A percentile compares a stretch with the other conserved stretches of the same genome.
These are phyloP conservation scores for Monopis laevigella DNA, from an alignment of 2,888 invertebrate species.

Conservation along the genomic window DNA sequence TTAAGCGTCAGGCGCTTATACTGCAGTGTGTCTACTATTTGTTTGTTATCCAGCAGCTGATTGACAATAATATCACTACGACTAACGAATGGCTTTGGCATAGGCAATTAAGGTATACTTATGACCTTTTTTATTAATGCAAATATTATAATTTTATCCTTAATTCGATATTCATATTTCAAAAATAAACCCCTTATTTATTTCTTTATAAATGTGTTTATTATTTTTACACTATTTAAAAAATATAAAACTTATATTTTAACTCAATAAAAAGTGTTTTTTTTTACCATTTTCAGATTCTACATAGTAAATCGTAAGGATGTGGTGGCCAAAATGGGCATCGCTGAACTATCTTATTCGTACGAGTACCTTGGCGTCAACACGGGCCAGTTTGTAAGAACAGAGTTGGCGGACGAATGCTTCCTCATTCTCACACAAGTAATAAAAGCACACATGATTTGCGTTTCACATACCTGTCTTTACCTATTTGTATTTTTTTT, in stretches of 20 bases:
- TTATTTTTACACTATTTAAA: too few species aligned
- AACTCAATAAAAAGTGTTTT: too few species aligned
- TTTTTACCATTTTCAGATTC: conserved; percentile 69
- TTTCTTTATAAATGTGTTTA: too few species aligned
- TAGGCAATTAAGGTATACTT: conserved; percentile 88
- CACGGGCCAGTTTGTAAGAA: conserved; percentile 92
- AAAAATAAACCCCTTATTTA: too few species aligned
- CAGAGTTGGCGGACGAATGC: conserved; percentile 96
- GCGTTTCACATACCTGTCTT: too few species aligned
- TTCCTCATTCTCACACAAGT: conserved; percentile 96
- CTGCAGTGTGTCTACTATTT: conserved; percentile 94
- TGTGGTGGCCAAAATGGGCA: conserved; percentile 87
- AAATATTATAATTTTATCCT: too few species aligned
- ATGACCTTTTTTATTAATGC: too few species aligned
- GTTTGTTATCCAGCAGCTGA: conserved; percentile 80
- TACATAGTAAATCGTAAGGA: conserved; percentile 70
- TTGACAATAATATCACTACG: conserved; percentile 73
- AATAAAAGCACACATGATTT: too few species aligned
- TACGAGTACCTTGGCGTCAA: conserved; percentile 98
- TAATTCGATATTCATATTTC: too few species aligned
- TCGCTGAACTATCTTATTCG: conserved; percentile 94
- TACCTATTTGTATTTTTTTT: too few species aligned
- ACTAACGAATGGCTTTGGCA: conserved; percentile 92
- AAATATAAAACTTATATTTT: too few species aligned
- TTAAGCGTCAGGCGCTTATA: conserved; percentile 92